phyloP scores from a whole-genome alignment of 2,888 invertebrate species.

The Nomada goodeniana region DNA sequence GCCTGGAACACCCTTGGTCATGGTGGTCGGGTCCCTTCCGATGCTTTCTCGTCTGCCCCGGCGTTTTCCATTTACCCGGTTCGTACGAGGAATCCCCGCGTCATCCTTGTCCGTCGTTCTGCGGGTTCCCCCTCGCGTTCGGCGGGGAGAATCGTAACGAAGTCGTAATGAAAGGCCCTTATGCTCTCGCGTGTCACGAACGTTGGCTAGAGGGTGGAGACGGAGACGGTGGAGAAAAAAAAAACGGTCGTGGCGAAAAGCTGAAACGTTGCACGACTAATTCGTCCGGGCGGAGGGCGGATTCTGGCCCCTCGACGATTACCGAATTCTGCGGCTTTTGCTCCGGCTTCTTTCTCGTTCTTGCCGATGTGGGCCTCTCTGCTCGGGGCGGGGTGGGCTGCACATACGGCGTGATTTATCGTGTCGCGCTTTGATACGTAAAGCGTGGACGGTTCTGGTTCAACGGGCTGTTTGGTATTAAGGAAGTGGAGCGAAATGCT shows the following conservation, averaged over 20 bases:
- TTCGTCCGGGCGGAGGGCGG: conserved; percentile 17
- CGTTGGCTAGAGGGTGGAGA: background rate
- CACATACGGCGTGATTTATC: conserved; percentile 20
- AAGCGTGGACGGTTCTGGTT: background rate
- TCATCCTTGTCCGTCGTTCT: background rate
- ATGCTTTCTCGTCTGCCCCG: background rate
- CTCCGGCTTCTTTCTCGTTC: background rate
- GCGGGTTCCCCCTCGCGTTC: background rate
- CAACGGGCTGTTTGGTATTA: conserved; percentile 6
- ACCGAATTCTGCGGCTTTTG: conserved; percentile 18
- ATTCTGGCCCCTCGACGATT: background rate
- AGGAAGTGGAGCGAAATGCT: conserved; percentile 2
- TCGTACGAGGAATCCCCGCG: background rate
- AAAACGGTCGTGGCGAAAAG: conserved; percentile 21
- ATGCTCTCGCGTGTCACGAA: conserved; percentile 37
- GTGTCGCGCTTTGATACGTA: conserved; percentile 4
- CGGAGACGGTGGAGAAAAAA: conserved; percentile 25
- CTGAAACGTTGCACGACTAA: conserved; percentile 38
- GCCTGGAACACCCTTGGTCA: background rate
- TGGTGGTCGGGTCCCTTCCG: background rate
- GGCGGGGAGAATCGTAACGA: conserved; percentile 42
- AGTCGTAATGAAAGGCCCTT: conserved; percentile 56
- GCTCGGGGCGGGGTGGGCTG: no score
- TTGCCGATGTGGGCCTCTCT: background rate
- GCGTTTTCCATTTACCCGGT: conserved; percentile 37